These are phyloP conservation scores for Apis dorsata DNA, from an alignment of 1,140 invertebrate species.

Conservation along the genomic window DNA sequence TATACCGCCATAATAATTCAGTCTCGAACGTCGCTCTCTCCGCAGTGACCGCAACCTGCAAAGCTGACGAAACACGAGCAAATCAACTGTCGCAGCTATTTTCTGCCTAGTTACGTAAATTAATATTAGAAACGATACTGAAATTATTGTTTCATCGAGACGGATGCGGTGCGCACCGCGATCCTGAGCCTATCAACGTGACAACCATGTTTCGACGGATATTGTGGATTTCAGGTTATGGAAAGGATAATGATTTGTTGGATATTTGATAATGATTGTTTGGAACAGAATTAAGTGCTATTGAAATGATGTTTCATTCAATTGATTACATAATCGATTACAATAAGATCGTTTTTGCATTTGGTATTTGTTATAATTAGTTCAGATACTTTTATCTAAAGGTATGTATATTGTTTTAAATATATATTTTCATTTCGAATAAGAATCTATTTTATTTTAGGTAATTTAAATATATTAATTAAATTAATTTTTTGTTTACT, in stretches of 20 bases:
- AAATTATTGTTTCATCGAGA: conserved; percentile 26
- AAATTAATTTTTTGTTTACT: too few species aligned
- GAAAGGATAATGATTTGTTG: background rate
- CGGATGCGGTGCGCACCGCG: too few species aligned
- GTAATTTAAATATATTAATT: too few species aligned
- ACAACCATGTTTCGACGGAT: background rate
- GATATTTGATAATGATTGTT: background rate
- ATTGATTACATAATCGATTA: too few species aligned
- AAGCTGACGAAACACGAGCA: conserved; percentile 42
- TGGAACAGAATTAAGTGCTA: too few species aligned
- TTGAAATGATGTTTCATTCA: too few species aligned
- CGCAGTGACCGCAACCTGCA: conserved; percentile 42
- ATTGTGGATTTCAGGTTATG: background rate
- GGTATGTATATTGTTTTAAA: too few species aligned
- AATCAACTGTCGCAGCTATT: conserved; percentile 42
- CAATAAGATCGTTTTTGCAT: too few species aligned
- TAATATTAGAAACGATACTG: conserved; percentile 39
- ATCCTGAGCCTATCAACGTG: background rate
- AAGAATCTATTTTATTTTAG: too few species aligned
- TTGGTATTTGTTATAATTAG: too few species aligned
- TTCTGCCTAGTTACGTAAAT: conserved; percentile 52
- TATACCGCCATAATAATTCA: conserved; percentile 60
- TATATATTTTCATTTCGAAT: too few species aligned
- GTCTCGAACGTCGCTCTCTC: conserved; percentile 52
- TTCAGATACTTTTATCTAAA: too few species aligned